Percentiles rank a stretch among this genome's conserved stretches.
phyloP scores from a whole-genome alignment of 1,140 invertebrate species.

The Leptoteleia sp. region DNA sequence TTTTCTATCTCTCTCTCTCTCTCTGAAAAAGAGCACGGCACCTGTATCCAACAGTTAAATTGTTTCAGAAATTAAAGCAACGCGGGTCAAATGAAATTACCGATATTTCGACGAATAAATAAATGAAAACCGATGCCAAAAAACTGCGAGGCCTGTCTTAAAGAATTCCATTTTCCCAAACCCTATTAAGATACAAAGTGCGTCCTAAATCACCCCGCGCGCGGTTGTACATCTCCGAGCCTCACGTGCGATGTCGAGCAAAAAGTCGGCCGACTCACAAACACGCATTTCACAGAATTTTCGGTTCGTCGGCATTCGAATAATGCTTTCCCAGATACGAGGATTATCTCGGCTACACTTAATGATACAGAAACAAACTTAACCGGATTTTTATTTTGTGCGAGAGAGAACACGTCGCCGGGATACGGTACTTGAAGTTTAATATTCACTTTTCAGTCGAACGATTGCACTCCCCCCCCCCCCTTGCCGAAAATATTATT shows the following conservation, averaged over 20 bases:
- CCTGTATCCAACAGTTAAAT: slow-evolving; percentile 14
- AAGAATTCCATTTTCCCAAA: slow-evolving; percentile 15
- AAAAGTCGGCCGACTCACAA: slow-evolving; percentile 11
- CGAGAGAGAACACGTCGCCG: too few species aligned
- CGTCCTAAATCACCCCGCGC: slow-evolving; percentile 15
- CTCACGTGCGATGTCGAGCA: neutral
- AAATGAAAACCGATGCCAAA: slow-evolving; percentile 3
- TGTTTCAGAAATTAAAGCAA: slow-evolving; percentile 7
- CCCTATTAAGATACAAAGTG: slow-evolving; percentile 23
- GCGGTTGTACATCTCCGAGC: slow-evolving; percentile 5
- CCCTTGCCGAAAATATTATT: too few species aligned
- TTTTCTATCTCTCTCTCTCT: too few species aligned
- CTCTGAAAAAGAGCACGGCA: too few species aligned
- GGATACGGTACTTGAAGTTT: too few species aligned
- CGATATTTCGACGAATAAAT: slow-evolving; percentile 1
- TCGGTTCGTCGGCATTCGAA: neutral
- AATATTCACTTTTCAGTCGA: too few species aligned
- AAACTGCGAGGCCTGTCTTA: slow-evolving; percentile 1
- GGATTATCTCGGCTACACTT: slow-evolving; percentile 12
- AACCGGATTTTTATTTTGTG: slow-evolving; percentile 8
- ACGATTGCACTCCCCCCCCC: too few species aligned
- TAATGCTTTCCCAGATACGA: neutral
- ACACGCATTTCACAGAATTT: slow-evolving; percentile 1
- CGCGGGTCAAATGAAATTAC: neutral
- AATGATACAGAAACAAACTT: slow-evolving; percentile 16